Evolutionary conservation across 2,888 invertebrate species (phyloP).

Genomic region (Deroplatys truncata): DNA sequence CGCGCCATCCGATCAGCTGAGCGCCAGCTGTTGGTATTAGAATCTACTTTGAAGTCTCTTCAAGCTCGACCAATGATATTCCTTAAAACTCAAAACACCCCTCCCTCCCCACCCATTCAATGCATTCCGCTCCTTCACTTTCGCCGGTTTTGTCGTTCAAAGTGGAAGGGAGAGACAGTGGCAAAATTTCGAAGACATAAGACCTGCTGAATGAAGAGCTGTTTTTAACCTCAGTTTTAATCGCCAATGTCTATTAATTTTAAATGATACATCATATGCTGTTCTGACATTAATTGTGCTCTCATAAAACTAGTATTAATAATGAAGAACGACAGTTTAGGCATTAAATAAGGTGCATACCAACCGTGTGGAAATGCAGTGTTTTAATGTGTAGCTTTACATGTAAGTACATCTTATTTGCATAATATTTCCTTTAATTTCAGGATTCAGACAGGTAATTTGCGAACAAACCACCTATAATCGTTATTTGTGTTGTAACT

Average conservation of each 20-base stretch:
- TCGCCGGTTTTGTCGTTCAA: not conserved
- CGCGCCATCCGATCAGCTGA: constrained; percentile 41
- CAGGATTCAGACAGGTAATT: not conserved
- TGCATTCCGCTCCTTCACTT: not conserved
- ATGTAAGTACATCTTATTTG: not conserved
- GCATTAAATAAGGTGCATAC: not conserved
- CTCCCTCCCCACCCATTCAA: constrained; percentile 4
- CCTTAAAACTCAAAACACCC: constrained; percentile 6
- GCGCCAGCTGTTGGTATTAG: constrained; percentile 42
- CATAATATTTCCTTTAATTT: not conserved
- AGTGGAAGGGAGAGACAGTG: not conserved
- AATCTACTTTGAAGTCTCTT: not conserved
- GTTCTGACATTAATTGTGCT: not conserved
- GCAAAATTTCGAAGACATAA: not conserved
- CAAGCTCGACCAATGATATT: constrained; percentile 17
- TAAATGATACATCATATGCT: not conserved
- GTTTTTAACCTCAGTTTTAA: not conserved
- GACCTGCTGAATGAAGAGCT: not conserved
- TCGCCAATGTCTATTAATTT: not conserved
- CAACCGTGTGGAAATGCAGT: not conserved
- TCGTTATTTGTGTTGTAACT: not conserved
- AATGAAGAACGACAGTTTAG: not conserved
- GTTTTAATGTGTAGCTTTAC: not conserved
- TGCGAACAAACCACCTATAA: not conserved
- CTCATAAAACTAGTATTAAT: not conserved